A percentile compares a stretch with the other conserved stretches of the same genome.
Conservation (phyloP, 2,113 vertebrate genomes). For the Xiphophorus couchianus region DNA sequence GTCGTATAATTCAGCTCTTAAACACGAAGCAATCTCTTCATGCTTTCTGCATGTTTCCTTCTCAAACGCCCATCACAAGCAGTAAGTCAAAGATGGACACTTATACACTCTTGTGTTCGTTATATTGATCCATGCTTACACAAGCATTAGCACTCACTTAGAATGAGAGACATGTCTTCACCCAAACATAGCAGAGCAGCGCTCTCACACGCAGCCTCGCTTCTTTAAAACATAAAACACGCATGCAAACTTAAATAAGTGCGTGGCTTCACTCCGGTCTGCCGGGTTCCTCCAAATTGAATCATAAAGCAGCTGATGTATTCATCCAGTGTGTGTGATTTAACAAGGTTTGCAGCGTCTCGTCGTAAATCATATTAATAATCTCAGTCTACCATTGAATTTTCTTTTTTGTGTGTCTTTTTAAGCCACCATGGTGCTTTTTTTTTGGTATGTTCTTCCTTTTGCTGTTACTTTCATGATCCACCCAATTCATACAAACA, state of each 20-base stretch:
- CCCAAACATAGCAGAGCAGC: slow-evolving; percentile 25
- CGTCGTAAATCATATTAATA: slow-evolving; percentile 63
- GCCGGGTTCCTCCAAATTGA: slow-evolving; percentile 22
- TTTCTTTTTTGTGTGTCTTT: slow-evolving; percentile 23
- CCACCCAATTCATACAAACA: neutral
- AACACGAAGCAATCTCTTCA: slow-evolving; percentile 6
- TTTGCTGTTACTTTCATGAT: slow-evolving; percentile 56
- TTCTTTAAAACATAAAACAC: slow-evolving; percentile 3
- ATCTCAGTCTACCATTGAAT: slow-evolving; percentile 56
- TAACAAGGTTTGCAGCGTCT: slow-evolving; percentile 50
- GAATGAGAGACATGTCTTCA: slow-evolving; percentile 64
- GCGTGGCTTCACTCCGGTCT: slow-evolving; percentile 9
- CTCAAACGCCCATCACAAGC: slow-evolving; percentile 45
- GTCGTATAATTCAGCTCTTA: neutral
- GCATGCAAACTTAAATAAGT: slow-evolving; percentile 22
- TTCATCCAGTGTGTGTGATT: slow-evolving; percentile 67
- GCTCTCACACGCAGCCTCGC: slow-evolving; percentile 12
- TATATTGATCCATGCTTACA: slow-evolving; percentile 76
- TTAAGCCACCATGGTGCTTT: slow-evolving; percentile 35
- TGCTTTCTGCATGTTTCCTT: slow-evolving; percentile 34
- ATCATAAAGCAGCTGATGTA: slow-evolving; percentile 38
- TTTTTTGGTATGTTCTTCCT: slow-evolving; percentile 41
- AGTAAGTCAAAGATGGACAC: slow-evolving; percentile 69
- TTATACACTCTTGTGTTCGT: slow-evolving; percentile 68
- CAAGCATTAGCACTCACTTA: slow-evolving; percentile 74